Conservation (phyloP, 2,113 vertebrate genomes). For the Danio rerio region DNA sequence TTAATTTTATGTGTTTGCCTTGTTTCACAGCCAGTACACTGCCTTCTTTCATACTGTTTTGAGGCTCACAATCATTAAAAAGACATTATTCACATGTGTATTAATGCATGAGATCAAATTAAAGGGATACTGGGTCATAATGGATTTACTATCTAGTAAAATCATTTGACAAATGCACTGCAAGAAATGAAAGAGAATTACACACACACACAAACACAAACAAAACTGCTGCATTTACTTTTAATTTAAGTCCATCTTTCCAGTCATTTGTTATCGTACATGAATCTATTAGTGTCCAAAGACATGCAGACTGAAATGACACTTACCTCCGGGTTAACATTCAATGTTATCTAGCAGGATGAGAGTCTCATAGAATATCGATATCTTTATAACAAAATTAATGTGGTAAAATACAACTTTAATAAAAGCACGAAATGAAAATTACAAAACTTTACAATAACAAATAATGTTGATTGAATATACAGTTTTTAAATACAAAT, state of each 20-base stretch:
- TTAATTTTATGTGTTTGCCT: conserved; percentile 1
- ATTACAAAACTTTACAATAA: conserved; percentile 77
- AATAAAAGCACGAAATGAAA: conserved; percentile 67
- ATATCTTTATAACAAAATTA: conserved; percentile 72
- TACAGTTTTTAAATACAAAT: conserved; percentile 63
- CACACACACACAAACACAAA: background rate
- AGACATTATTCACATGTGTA: conserved; percentile 31
- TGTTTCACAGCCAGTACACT: background rate
- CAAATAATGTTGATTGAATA: conserved; percentile 67
- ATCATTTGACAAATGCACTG: conserved; percentile 1
- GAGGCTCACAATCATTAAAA: background rate
- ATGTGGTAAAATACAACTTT: conserved; percentile 63
- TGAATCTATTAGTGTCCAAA: conserved; percentile 39
- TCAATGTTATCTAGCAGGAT: conserved; percentile 66
- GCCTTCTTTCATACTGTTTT: background rate
- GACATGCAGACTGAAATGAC: conserved; percentile 68
- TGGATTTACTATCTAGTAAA: background rate
- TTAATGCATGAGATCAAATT: conserved; percentile 35
- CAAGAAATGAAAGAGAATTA: background rate
- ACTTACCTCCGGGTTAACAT: conserved; percentile 64
- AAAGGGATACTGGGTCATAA: conserved; percentile 28
- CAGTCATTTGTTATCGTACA: conserved; percentile 45
- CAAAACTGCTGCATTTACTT: background rate
- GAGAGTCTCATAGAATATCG: conserved; percentile 66
- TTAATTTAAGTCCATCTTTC: conserved; percentile 29